Base-by-base conservation (phyloP, 2,888 invertebrate species). In the Lasioglossum malachurum region DNA sequence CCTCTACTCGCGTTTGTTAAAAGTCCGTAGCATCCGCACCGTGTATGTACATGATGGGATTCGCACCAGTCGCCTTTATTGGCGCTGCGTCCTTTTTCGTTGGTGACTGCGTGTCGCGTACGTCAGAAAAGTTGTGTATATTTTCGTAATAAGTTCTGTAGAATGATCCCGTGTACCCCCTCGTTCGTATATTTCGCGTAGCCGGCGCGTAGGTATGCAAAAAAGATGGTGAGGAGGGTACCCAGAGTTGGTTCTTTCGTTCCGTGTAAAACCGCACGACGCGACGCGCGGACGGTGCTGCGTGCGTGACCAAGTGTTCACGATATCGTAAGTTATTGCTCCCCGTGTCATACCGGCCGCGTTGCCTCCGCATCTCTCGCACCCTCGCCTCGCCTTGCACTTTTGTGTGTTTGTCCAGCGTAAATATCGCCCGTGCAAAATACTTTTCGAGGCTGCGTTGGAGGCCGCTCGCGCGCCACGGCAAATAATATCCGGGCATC, bases 381-480 rank as follows among this genome's bases (percentile, higher is more conserved):
- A 35, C 60, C 75, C 76, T 82, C 57, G 72, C 71, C 69, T 41
- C 71, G 53, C 53, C 73, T 60, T 74, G 76, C 77, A 77, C 76
- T 82, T 81, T 82, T 86, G 90, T 88, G 83, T 91, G 91, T 93
- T 94, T 94, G 88, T 90, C 85, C 91, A 89, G 92, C 80, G 92
- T 92, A 93, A 94, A 94, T 93, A 94, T 91, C 90, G 90, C 88
- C 86, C 89, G 91, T 89, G 92, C 91, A 92, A 93, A 94, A 93
- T 93, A 93, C 91, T 90, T 93, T 92, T 89, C 93, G 94, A 94
- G 94, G 93, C 90, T 94, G 91, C 80, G 89, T 82, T 91, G 91
- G 92, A 93, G 93, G 94, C 92, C 93, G 92, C 93, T 92, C 4
- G 44, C 44, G 91, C 88, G 89, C 88, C 90, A 88, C 82, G 77